Base-by-base conservation (phyloP, 2,113 vertebrate genomes). In the Hipposideros armiger region DNA sequence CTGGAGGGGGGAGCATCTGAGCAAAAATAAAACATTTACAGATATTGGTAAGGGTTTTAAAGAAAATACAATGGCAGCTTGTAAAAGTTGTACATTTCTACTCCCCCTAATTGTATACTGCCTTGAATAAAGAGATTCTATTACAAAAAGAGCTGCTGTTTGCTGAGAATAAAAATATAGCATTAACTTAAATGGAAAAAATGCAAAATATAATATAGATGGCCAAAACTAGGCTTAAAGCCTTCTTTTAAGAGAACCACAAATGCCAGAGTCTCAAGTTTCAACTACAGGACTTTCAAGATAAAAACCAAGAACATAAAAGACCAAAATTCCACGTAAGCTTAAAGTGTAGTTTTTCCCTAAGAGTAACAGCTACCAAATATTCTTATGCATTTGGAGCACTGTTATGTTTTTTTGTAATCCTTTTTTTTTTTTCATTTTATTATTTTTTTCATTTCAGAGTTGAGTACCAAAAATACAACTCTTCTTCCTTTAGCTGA, bases 221-320 rank as follows among this genome's bases (percentile, higher is more conserved):
- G 47, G 50, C 67, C 85, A 90, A 85, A 90, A 88, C 45, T 76
- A 91, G 32, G 72, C 76, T 93, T 96, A 95, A 95, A 92, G 78
- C 58, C 77, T 94, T 54, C 81, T 95, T 96, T 95, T 82, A 94
- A 97, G 50, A 90, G 40, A 91, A 40, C 78, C 93, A 89, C 85
- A 94, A 84, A 87, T 89, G 84, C 78, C 85, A 62, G 36, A 93
- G 20, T 86, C 90, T 91, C 76, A 93, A 83, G 62, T 94, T 96
- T 91, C 93, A 93, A 85, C 83, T 78, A 85, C 8, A 96, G 36
- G 30, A 72, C 86, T 88, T 94, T 81, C 42, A 91, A 96, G 70
- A 94, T 74, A 94, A 92, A 96, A 95, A 78, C 36, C 64, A 95
- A 92, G 45, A 89, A 91, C 20, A 93, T n/a, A 89, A 83, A 85